Evolutionary conservation across 1,140 invertebrate species (phyloP).

Genomic region (Oscheius sp.): DNA sequence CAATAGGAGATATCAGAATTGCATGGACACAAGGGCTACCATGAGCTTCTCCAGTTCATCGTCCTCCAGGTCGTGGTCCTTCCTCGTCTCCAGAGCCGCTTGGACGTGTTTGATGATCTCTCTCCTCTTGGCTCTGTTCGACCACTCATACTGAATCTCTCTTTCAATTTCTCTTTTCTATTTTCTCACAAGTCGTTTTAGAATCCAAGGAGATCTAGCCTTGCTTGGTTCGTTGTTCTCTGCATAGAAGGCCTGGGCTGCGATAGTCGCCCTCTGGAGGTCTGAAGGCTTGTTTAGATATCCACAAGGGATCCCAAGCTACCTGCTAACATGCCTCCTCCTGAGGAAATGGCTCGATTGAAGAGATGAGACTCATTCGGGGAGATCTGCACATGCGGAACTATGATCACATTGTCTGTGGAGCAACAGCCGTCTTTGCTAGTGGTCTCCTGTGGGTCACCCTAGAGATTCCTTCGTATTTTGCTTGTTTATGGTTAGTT

Average conservation of each 20-base stretch:
- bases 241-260: slow-evolving; percentile 58
- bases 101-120: slow-evolving; percentile 60
- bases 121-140: slow-evolving; percentile 53
- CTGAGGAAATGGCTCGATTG: slow-evolving; percentile 54
- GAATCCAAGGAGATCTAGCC: slow-evolving; percentile 57
- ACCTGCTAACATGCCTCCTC: slow-evolving; percentile 57
- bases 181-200: slow-evolving; percentile 49
- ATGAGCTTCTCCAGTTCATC: slow-evolving; percentile 56
- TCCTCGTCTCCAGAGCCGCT: slow-evolving; percentile 47
- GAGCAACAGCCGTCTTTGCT: slow-evolving; percentile 37
- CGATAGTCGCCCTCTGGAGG: slow-evolving; percentile 58
- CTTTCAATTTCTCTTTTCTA: too few relatives aligned
- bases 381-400: slow-evolving; percentile 57
- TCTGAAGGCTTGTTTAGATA: slow-evolving; percentile 40
- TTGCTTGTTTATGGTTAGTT: neutral
- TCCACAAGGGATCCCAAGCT: neutral
- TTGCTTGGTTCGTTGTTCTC: slow-evolving; percentile 47
- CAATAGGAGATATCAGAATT: neutral
- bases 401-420: slow-evolving; percentile 58
- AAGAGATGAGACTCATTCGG: slow-evolving; percentile 56
- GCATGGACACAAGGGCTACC: slow-evolving; percentile 27
- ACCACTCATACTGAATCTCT: slow-evolving; percentile 58
- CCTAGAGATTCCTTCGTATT: neutral
- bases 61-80: slow-evolving; percentile 55
- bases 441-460: neutral